Percentiles rank a stretch among this genome's conserved stretches.
Evolutionary conservation across 2,797 vertebrate genomes (phyloP).

Genomic region (Sebastes iracundus): DNA sequence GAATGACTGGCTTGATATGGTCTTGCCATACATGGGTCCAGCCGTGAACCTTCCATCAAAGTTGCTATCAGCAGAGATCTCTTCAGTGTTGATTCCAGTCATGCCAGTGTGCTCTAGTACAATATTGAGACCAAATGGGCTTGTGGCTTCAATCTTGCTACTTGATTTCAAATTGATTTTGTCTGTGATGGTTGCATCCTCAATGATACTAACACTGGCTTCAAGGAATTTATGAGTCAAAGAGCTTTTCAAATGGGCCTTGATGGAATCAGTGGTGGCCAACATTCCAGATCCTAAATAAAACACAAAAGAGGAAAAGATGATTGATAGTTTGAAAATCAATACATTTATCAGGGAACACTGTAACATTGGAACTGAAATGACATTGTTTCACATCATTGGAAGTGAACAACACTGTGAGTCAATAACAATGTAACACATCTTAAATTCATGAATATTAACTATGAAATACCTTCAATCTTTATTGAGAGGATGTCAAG

Average conservation of each 20-base stretch:
- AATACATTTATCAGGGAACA: background rate
- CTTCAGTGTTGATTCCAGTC: conserved; percentile 69
- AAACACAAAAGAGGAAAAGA: conserved; percentile 17
- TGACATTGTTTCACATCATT: background rate
- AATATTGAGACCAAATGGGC: conserved; percentile 83
- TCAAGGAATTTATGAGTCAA: conserved; percentile 87
- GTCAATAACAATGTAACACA: background rate
- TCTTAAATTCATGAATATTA: background rate
- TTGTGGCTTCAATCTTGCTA: conserved; percentile 82
- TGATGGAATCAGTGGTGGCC: conserved; percentile 74
- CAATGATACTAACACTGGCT: conserved; percentile 80
- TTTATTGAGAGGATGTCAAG: conserved; percentile 88
- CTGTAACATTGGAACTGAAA: too few species aligned
- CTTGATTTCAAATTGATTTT: conserved; percentile 71
- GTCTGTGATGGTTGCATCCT: conserved; percentile 73
- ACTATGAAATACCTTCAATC: conserved; percentile 83
- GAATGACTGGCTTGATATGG: conserved; percentile 75
- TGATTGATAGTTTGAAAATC: background rate
- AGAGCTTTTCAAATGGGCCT: conserved; percentile 78
- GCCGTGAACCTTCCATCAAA: conserved; percentile 79
- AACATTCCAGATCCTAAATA: conserved; percentile 86
- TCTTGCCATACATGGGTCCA: conserved; percentile 81
- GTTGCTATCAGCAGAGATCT: conserved; percentile 77
- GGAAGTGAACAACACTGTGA: background rate
- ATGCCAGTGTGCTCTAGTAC: conserved; percentile 75